These are phyloP conservation scores for pig (Sus scrofa) DNA, from an alignment of 2,113 vertebrate species.

Conservation along the genomic window T2T-Sscrofa CM000813.6:83592501-83593000, in stretches of 20 bases:
- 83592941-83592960: background rate
- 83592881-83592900: background rate
- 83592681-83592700: no score
- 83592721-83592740: background rate
- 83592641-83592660: no score
- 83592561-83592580: no score
- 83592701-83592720: no score
- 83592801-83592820: background rate
- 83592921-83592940: fast-evolving
- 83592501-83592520: no score
- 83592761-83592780: background rate
- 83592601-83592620: no score
- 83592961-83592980: background rate
- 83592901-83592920: fast-evolving
- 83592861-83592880: background rate
- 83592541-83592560: no score
- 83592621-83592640: no score
- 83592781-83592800: no score
- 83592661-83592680: no score
- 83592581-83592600: no score
- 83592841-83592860: background rate
- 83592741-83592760: background rate
- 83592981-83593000: fast-evolving
- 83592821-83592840: background rate
- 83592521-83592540: no score